Conservation (phyloP, 1,140 invertebrate species). For the Riptortus pedestris region DNA sequence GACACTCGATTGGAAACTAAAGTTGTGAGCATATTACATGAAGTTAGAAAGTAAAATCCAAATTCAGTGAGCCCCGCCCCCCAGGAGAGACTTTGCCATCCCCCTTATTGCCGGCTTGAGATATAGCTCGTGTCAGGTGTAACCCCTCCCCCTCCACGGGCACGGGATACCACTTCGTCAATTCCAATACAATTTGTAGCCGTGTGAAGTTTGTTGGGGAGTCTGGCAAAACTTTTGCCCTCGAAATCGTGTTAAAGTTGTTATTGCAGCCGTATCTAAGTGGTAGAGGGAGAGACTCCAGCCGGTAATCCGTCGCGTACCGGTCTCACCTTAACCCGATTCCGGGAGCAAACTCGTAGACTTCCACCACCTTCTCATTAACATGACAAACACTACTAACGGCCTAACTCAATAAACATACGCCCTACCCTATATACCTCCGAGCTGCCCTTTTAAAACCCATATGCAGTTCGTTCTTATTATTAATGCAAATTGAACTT, state of each 20-base stretch:
- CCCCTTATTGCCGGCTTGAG: background rate
- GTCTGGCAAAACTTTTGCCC: background rate
- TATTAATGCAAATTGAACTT: no score
- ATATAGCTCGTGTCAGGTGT: background rate
- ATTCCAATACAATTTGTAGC: conserved; percentile 3
- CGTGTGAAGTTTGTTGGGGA: background rate
- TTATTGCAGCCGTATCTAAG: background rate
- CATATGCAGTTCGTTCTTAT: no score
- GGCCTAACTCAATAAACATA: background rate
- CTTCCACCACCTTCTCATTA: background rate
- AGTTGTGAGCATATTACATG: background rate
- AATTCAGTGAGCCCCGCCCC: background rate
- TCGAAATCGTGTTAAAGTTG: conserved; percentile 8
- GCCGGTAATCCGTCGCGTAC: conserved; percentile 1
- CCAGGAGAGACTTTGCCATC: background rate
- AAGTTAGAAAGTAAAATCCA: background rate
- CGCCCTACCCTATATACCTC: background rate
- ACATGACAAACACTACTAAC: conserved; percentile 9
- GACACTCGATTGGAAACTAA: background rate
- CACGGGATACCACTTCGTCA: background rate
- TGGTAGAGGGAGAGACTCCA: background rate
- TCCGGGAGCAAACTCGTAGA: background rate
- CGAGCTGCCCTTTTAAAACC: no score
- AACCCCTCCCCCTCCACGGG: no score
- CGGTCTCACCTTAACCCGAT: conserved; percentile 2